Base-by-base conservation (phyloP, 2,113 vertebrate species). In the Hiodon alosoides region DNA sequence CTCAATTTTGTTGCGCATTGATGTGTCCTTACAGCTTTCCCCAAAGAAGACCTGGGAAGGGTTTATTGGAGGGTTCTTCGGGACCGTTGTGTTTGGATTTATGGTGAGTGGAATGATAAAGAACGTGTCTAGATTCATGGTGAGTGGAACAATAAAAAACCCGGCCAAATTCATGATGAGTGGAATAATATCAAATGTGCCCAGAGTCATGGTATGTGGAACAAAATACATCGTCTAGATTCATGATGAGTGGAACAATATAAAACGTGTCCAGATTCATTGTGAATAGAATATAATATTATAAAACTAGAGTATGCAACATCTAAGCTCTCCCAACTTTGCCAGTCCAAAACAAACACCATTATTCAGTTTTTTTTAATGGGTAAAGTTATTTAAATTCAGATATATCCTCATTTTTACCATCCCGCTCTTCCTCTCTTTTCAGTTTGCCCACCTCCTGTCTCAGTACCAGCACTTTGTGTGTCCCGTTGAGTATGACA, bases 21-120 rank as follows among this genome's bases (percentile, higher is more conserved):
- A 71, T 62, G 60, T 81, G 69, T 58, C 60, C n/a, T 67, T 55
- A 9, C 86, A 99, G 97, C 88, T 98, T 46, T 98, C 96, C 57
- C 97, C 97, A 47, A 99, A 99, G 89, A 99, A 99, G 89, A 99
- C 97, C 48, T 99, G 97, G 97, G 97, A 99, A 88, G 97, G 97
- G 9, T 99, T 99, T 88, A 98, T 99, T 76, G 97, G 97, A 48
- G 97, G 97, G 2, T 98, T 94, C 90, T 96, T 99, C 86, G 88
- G 90, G 81, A 99, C 97, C 0, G 94, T 99, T 81, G 79, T 96
- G n/a, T 97, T 98, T 81, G 94, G 95, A 85, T 98, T 98, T 86
- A 81, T 96, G 72, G 97, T 99, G 87, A 97, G 97, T 95, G 81
- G 71, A 13, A 48, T 9, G 59, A 0, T 59, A 58, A 11, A 31